These are phyloP conservation scores for Meganola albula DNA, from an alignment of 2,888 invertebrate species.

Conservation along the genomic window DNA sequence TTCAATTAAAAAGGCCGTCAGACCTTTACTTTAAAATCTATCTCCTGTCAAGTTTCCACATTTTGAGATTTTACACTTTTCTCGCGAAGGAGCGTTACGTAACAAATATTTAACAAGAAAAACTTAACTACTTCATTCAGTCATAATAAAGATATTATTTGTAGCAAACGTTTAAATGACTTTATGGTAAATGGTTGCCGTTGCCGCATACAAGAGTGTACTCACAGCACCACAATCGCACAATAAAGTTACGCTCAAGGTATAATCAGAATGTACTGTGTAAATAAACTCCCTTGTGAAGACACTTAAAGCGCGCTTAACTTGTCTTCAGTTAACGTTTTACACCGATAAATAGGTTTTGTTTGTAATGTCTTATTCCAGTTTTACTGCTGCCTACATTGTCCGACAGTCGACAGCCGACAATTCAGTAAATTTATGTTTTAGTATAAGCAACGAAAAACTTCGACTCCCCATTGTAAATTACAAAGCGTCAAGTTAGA, in stretches of 20 bases:
- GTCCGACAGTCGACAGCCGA: conserved; percentile 35
- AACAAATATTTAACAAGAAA: background rate
- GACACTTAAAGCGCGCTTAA: conserved; percentile 34
- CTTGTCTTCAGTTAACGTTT: conserved; percentile 35
- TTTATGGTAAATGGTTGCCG: conserved; percentile 20
- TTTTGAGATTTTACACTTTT: no score
- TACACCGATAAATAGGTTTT: conserved; percentile 36
- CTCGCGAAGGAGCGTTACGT: background rate
- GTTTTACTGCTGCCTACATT: conserved; percentile 47
- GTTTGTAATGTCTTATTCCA: conserved; percentile 45
- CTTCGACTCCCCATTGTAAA: conserved; percentile 26
- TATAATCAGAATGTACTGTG: conserved; percentile 38
- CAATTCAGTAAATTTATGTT: conserved; percentile 51
- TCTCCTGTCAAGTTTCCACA: no score
- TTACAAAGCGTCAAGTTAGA: conserved; percentile 24
- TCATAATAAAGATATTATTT: conserved; percentile 30
- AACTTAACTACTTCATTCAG: background rate
- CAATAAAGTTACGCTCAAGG: conserved; percentile 36
- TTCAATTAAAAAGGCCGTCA: no score
- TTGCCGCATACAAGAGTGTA: conserved; percentile 32
- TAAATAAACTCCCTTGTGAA: conserved; percentile 37
- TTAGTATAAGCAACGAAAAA: conserved; percentile 27
- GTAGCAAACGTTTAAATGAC: conserved; percentile 26
- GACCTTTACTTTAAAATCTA: no score
- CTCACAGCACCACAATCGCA: conserved; percentile 34